Percentiles rank a stretch among this genome's conserved stretches.
Evolutionary conservation across 2,113 vertebrate species (phyloP).

Genomic region (Eubucco bourcierii): DNA sequence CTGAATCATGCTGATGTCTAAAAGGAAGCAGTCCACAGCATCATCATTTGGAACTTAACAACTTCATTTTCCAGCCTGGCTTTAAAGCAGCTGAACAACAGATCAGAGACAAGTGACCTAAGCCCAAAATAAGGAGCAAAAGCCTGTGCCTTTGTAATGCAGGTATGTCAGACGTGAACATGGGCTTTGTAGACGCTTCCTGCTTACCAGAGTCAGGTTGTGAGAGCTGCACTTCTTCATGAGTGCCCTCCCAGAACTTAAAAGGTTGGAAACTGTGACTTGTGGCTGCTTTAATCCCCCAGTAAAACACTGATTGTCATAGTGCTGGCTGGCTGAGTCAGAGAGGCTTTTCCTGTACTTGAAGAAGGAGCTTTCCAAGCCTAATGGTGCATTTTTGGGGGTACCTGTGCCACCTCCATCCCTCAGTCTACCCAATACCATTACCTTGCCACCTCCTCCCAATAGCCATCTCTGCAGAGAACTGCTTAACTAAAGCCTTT

Average conservation of each 20-base stretch:
- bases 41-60: not conserved
- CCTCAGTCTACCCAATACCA: not conserved
- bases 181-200: not conserved
- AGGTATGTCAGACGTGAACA: not conserved
- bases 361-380: not conserved
- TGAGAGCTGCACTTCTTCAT: not conserved
- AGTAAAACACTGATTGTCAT: not conserved
- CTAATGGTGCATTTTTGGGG: not conserved
- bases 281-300: not conserved
- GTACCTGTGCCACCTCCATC: not conserved
- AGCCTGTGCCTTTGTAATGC: slow-evolving; percentile 10
- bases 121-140: not conserved
- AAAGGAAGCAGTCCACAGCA: slow-evolving; percentile 29
- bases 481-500: not conserved
- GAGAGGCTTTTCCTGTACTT: not conserved
- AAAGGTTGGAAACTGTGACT: not conserved
- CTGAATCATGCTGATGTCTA: slow-evolving; percentile 38
- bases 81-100: slow-evolving; percentile 18
- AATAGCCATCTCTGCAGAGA: accelerated
- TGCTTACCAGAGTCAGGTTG: not conserved
- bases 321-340: not conserved
- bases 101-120: slow-evolving; percentile 40
- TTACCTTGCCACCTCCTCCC: not conserved
- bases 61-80: slow-evolving; percentile 14
- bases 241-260: not conserved